Base-by-base conservation (phyloP, 2,113 vertebrate genomes). In the Gobiocypris rarus region DNA sequence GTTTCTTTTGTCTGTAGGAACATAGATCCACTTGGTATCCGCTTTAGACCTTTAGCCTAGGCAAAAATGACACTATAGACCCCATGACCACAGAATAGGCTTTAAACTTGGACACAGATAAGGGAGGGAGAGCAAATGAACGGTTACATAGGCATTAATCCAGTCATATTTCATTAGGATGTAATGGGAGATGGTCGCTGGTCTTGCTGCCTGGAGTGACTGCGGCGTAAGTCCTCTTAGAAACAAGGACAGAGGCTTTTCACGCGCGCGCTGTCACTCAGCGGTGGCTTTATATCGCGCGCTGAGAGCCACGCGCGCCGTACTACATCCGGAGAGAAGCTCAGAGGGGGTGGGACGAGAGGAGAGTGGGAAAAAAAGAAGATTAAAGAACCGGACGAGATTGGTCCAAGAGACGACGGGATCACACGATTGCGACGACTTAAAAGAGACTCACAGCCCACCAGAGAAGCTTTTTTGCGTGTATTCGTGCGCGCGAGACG, bases 21-120 rank as follows among this genome's bases (percentile, higher is more conserved):
- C 97, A 98, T 98, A 98, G 94, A 98, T 98, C 96, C 97, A 97
- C 94, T 94, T 93, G 94, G 91, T 94, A 94, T 96, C 95, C 93
- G 93, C 94, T 95, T 96, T 94, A 96, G 93, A 93, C 93, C 94
- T 93, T 95, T 94, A 96, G 95, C 94, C 95, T 95, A 92, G 93
- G 91, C 88, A 93, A 93, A 93, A 95, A 94, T 90, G 94, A 96
- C 93, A 95, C 92, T 88, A 93, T 87, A 95, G 92, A 94, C 90
- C 95, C 96, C 98, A 98, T 97, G 95, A 94, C 95, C 94, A 94
- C 90, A 90, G 92, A 91, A 86, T 93, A 90, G 93, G 94, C 93
- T 93, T 92, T 69, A 93, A 89, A 93, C 89, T 94, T 89, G 87
- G 89, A 89, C 86, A 90, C 81, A 91, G 86, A 87, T 52, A 78